phyloP scores from a whole-genome alignment of 2,113 vertebrate species.

The Gallinago jamesoni region DNA sequence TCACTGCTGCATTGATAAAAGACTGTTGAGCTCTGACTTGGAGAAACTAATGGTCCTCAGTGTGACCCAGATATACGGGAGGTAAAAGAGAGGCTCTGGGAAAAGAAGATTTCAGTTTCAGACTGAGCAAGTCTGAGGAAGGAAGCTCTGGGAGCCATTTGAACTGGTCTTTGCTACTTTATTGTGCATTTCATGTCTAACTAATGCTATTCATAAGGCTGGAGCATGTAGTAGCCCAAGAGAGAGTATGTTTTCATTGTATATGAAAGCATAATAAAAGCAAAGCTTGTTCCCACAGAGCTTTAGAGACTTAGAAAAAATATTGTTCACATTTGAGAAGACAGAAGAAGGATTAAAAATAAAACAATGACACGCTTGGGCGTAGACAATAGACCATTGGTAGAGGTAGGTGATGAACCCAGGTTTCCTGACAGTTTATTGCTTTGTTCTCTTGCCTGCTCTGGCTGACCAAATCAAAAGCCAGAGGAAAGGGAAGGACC shows the following conservation, averaged over 20 bases:
- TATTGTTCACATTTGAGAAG: background rate
- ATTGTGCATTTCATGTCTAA: background rate
- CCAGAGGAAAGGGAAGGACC: background rate
- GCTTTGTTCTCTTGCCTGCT: background rate
- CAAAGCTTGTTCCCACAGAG: background rate
- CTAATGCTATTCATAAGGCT: background rate
- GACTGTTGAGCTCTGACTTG: background rate
- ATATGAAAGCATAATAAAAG: background rate
- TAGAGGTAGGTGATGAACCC: background rate
- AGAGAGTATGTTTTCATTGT: background rate
- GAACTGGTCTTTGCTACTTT: background rate
- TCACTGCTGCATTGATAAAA: background rate
- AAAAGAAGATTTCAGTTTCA: background rate
- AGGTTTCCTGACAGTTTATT: background rate
- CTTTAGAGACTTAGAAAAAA: background rate
- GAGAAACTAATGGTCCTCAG: background rate
- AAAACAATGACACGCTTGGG: background rate
- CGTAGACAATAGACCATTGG: background rate
- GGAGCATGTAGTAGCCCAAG: background rate
- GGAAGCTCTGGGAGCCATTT: background rate
- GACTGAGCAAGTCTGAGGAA: background rate
- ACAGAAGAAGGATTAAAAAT: background rate
- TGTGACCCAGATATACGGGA: background rate
- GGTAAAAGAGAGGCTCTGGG: background rate
- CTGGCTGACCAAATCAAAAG: background rate